A percentile compares a stretch with the other conserved stretches of the same genome.
Evolutionary conservation across 2,797 vertebrate genomes (phyloP).

Genomic region (Amazonetta brasiliensis): DNA sequence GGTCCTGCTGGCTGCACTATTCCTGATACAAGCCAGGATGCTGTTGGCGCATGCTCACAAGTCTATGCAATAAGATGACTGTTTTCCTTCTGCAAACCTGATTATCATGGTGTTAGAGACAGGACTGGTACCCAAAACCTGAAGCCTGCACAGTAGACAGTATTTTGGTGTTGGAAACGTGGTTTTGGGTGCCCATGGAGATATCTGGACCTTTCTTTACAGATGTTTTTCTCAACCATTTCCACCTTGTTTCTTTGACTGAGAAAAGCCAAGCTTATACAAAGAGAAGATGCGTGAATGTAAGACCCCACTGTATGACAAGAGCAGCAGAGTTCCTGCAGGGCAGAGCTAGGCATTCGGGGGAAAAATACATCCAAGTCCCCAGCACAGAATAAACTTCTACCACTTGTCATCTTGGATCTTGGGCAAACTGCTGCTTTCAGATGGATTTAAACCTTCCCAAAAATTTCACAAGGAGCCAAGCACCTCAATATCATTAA

Average conservation of each 20-base stretch:
- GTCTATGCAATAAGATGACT: background rate
- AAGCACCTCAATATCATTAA: accelerated
- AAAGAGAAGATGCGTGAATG: background rate
- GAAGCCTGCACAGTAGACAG: background rate
- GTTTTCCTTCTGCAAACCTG: background rate
- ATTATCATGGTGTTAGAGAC: background rate
- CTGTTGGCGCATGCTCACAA: too few relatives aligned
- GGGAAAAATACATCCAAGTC: background rate
- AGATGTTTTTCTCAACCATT: background rate
- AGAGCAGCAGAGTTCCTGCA: background rate
- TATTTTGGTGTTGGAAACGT: background rate
- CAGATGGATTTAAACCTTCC: background rate
- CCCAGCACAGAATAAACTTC: background rate
- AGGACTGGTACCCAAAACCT: background rate
- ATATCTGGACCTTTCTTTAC: background rate
- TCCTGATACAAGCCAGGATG: too few relatives aligned
- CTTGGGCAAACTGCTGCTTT: background rate
- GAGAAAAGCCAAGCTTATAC: background rate
- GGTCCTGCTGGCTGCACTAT: too few relatives aligned
- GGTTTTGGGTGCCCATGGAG: background rate
- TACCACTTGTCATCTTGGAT: background rate
- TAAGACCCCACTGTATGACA: background rate
- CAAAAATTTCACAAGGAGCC: background rate
- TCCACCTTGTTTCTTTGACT: background rate
- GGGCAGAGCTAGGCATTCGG: background rate